phyloP scores from a whole-genome alignment of 2,113 vertebrate genomes.

The Ciconia boyciana region DNA sequence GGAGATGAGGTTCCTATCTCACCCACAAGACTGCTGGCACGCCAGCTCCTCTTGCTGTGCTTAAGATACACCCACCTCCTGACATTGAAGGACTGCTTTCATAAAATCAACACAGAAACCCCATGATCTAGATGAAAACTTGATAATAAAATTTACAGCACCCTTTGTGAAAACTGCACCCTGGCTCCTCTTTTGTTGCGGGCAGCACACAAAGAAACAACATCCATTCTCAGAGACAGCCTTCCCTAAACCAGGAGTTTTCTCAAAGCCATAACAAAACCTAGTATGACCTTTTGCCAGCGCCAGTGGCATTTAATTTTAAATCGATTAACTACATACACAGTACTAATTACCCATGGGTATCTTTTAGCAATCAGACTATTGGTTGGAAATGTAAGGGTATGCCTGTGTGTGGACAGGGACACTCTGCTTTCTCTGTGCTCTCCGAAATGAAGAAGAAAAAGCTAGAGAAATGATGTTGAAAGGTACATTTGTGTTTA shows the following conservation, averaged over 20 bases:
- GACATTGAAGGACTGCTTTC: neutral
- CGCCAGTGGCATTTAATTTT: conserved; percentile 29
- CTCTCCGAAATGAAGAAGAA: neutral
- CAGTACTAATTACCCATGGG: conserved; percentile 7
- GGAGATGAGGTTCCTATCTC: neutral
- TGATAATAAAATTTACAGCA: neutral
- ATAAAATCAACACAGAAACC: neutral
- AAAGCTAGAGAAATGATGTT: neutral
- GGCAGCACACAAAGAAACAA: neutral
- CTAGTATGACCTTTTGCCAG: neutral
- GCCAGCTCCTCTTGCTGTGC: neutral
- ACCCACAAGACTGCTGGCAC: neutral
- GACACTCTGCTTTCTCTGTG: neutral
- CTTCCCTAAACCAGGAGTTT: neutral
- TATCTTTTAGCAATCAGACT: neutral
- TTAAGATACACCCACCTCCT: rapidly evolving
- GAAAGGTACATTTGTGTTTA: neutral
- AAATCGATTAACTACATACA: conserved; percentile 23
- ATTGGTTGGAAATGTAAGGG: neutral
- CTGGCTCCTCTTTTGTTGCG: neutral
- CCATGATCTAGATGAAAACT: neutral
- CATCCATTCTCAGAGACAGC: neutral
- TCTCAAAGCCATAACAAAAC: neutral
- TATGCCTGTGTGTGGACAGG: neutral
- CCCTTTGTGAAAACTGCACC: neutral